Percentiles rank a stretch among this genome's conserved stretches.
Evolutionary conservation across 2,797 vertebrate species (phyloP).

Genomic region (Neostethus bicornis): DNA sequence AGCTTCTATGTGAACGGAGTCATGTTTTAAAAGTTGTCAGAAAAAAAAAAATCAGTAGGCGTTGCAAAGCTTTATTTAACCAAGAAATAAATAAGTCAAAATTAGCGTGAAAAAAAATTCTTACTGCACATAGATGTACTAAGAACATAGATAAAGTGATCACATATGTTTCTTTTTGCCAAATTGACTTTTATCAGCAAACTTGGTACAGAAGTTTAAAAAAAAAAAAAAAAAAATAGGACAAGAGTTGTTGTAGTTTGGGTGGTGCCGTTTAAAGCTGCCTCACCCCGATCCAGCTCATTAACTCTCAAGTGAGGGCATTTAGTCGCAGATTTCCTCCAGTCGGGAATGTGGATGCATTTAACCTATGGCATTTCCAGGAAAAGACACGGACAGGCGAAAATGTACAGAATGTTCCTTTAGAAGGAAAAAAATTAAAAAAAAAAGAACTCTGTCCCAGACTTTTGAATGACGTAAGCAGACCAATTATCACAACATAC

Average conservation of each 20-base stretch:
- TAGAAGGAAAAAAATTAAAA: neutral
- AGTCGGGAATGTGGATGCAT: constrained; percentile 38
- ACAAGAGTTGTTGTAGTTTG: constrained; percentile 22
- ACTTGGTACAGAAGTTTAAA: constrained; percentile 26
- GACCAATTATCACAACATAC: neutral
- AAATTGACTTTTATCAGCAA: constrained; percentile 6
- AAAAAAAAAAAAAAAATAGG: constrained; percentile 21
- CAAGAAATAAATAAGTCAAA: neutral
- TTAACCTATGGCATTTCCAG: constrained; percentile 30
- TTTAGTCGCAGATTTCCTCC: constrained; percentile 58
- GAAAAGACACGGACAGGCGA: constrained; percentile 1
- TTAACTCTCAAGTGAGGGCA: constrained; percentile 63
- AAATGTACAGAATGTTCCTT: constrained; percentile 39
- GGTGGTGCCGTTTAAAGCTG: constrained; percentile 12
- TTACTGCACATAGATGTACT: neutral
- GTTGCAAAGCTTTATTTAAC: neutral
- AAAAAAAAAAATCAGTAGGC: neutral
- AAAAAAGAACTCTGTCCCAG: neutral
- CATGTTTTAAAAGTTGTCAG: constrained; percentile 39
- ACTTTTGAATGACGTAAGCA: neutral
- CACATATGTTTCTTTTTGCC: too few relatives aligned
- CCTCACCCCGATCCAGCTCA: constrained; percentile 58
- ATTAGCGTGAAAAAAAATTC: neutral
- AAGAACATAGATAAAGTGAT: too few relatives aligned
- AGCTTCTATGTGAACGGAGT: constrained; percentile 40